A percentile compares a stretch with the other conserved stretches of the same genome.
These are phyloP conservation scores for Falco rusticolus DNA, from an alignment of 2,797 vertebrate genomes.

Conservation along the genomic window DNA sequence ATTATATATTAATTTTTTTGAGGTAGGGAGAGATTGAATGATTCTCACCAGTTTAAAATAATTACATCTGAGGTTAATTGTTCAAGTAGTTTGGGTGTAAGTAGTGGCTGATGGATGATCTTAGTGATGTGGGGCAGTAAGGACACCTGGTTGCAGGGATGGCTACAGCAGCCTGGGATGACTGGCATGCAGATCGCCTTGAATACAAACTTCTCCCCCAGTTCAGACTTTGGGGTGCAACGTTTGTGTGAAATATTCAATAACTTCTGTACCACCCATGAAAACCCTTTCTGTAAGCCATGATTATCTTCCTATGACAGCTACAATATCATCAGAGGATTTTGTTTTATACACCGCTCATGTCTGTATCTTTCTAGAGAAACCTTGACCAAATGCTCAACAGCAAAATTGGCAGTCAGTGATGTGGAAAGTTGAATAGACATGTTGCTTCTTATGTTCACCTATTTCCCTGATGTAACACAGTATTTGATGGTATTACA, in stretches of 20 bases:
- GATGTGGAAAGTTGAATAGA: background rate
- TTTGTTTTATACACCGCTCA: background rate
- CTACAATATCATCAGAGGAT: background rate
- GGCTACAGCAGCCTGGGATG: background rate
- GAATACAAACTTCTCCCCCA: rapidly evolving
- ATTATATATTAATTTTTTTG: background rate
- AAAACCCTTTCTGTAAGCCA: background rate
- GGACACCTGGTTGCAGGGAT: background rate
- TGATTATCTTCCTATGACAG: background rate
- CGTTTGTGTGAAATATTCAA: background rate
- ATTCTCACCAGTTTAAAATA: background rate
- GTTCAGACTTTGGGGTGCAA: rapidly evolving
- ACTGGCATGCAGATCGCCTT: background rate
- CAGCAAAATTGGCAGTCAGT: background rate
- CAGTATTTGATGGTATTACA: background rate
- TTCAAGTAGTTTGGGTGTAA: background rate
- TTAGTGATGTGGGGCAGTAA: background rate
- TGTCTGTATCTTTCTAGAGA: background rate
- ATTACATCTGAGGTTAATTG: background rate
- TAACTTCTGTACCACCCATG: rapidly evolving
- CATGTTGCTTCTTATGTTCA: background rate
- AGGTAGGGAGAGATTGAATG: background rate
- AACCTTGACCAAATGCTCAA: background rate
- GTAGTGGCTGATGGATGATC: background rate
- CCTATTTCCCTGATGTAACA: background rate